phyloP scores from a whole-genome alignment of 2,888 invertebrate species.

The Pinctada fucata region DNA sequence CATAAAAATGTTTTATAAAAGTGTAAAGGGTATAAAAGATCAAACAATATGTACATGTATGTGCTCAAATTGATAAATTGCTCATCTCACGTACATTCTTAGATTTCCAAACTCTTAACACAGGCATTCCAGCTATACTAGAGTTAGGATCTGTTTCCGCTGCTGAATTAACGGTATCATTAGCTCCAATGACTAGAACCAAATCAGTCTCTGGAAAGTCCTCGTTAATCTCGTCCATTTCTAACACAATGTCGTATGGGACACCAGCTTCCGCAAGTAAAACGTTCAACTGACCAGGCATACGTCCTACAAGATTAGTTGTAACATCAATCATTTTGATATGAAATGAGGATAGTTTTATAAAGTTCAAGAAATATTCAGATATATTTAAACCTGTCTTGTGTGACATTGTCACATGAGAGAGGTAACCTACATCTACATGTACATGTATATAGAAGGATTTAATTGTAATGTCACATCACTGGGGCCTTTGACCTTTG shows the following conservation, averaged over 20 bases:
- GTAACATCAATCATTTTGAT: background rate
- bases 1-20: no score
- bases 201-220: slow-evolving; percentile 91
- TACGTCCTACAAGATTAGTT: slow-evolving; percentile 82
- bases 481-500: no score
- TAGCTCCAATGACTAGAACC: slow-evolving; percentile 91
- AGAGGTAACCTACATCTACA: no score
- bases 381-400: no score
- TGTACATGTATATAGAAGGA: no score
- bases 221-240: slow-evolving; percentile 95
- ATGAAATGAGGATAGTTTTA: background rate
- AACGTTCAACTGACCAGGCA: slow-evolving; percentile 95
- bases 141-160: slow-evolving; percentile 94
- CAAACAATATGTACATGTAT: no score
- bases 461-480: no score
- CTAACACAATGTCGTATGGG: slow-evolving; percentile 90
- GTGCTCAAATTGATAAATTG: no score
- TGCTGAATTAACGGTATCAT: slow-evolving; percentile 94
- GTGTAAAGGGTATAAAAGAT: no score
- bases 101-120: slow-evolving; percentile 91
- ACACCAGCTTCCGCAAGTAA: slow-evolving; percentile 94
- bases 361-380: background rate
- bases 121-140: slow-evolving; percentile 95
- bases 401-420: no score
- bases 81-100: slow-evolving; percentile 82